Evolutionary conservation across 1,140 invertebrate genomes (phyloP), one percentile per base, ranked within the genome.

Genomic region (Drosophila sproati): DNA sequence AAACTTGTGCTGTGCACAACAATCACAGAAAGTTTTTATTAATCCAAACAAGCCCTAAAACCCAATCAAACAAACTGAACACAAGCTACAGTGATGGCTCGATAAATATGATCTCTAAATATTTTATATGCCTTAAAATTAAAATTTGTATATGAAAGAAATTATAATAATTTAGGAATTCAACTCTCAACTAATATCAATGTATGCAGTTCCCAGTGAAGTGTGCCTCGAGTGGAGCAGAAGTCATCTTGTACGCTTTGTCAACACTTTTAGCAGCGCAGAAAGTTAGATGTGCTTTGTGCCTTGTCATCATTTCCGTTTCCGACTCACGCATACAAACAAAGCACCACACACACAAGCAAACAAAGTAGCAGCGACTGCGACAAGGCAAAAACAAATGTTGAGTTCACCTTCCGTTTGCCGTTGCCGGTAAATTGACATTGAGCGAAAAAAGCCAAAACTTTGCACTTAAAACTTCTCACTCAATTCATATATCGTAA

Each of bases 11-110:
- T 47, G 56, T 59, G 73, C 45, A 60, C 80, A 82, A 89, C 85
- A 88, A 89, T 89, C 85, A 80, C 70, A 89, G 85, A 88, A 88
- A 88, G 67, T 89, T 88, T 88, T 88, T 85, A 88, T 88, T 88
- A 88, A 88, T 88, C 89, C 78, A 89, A 88, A 88, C 85, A 87
- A 68, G 68, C 78, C 62, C 72, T 87, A 82, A 73, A 70, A 87
- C 78, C 67, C 76, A 87, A 78, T 67, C 75, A 73, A 77, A 73
- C 74, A 78, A 82, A 56, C 34, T 50, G 64, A 75, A 62, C 29
- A 64, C 31, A 6, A 4, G 39, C 6, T n/a, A 43, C 39, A 43
- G 39, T 43, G 39, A 3, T n/a, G 4, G n/a, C 39, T n/a, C 39
- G 6, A n/a, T 43, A 43, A n/a, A 43, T 43, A 20, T 20, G 20